A percentile compares a stretch with the other conserved stretches of the same genome.
These are phyloP conservation scores for Sycophila texana DNA, from an alignment of 2,888 invertebrate genomes.

Conservation along the genomic window DNA sequence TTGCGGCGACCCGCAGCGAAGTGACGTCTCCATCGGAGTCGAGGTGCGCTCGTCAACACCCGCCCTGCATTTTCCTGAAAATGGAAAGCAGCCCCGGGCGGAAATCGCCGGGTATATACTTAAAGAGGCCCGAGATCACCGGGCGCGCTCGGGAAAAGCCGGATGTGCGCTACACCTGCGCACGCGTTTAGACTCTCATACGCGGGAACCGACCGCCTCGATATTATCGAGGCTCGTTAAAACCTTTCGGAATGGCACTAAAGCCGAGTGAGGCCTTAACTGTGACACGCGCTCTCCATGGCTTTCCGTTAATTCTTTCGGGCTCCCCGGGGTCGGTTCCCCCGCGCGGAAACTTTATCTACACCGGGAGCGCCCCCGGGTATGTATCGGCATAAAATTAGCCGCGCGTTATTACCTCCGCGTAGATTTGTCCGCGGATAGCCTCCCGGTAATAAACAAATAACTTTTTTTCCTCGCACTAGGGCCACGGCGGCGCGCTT, in stretches of 20 bases:
- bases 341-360: slow-evolving; percentile 6
- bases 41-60: too few species aligned
- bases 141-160: too few species aligned
- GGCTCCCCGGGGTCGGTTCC: slow-evolving; percentile 28
- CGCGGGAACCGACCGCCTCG: slow-evolving; percentile 38
- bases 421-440: slow-evolving; percentile 32
- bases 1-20: too few species aligned
- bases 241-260: slow-evolving; percentile 54
- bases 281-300: slow-evolving; percentile 9
- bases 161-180: background rate
- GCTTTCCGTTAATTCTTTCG: slow-evolving; percentile 52
- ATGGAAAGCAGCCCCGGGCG: too few species aligned
- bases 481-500: background rate
- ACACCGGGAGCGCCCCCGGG: slow-evolving; percentile 14
- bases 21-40: too few species aligned
- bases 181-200: background rate
- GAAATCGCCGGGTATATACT: too few species aligned
- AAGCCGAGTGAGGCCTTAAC: slow-evolving; percentile 36
- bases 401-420: slow-evolving; percentile 34
- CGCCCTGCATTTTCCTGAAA: too few species aligned
- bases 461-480: slow-evolving; percentile 12
- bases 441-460: slow-evolving; percentile 32
- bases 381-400: slow-evolving; percentile 55
- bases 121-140: too few species aligned
- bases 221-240: slow-evolving; percentile 55